Percentiles rank a stretch among this genome's conserved stretches.
Conservation (phyloP, 2,888 invertebrate genomes). For the Tenthredo mesomela region DNA sequence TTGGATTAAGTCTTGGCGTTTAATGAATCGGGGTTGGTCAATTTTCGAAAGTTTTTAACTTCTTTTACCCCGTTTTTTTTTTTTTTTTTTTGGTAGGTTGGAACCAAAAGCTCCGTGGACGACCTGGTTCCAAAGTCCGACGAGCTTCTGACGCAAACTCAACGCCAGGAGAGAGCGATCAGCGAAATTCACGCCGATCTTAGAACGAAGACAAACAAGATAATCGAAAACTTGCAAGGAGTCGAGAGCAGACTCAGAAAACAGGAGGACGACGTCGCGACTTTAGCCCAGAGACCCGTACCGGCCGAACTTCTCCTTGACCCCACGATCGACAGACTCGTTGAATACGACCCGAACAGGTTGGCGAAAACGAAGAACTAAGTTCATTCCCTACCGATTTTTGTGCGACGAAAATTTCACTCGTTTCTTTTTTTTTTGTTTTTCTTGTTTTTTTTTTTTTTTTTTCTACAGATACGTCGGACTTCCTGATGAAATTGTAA, state of each 20-base stretch:
- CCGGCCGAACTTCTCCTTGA: slow-evolving; percentile 87
- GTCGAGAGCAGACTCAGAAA: slow-evolving; percentile 91
- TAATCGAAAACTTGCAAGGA: slow-evolving; percentile 92
- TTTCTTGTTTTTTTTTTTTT: neutral
- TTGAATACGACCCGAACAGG: slow-evolving; percentile 88
- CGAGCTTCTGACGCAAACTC: slow-evolving; percentile 90
- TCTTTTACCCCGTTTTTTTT: slow-evolving; percentile 1
- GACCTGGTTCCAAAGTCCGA: slow-evolving; percentile 93
- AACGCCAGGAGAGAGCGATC: slow-evolving; percentile 92
- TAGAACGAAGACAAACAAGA: slow-evolving; percentile 90
- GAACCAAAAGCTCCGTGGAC: slow-evolving; percentile 93
- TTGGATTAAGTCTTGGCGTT: neutral
- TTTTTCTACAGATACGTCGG: slow-evolving; percentile 66
- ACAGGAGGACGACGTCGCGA: slow-evolving; percentile 91
- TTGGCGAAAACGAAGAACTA: slow-evolving; percentile 74
- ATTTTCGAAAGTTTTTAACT: neutral
- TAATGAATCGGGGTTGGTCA: neutral
- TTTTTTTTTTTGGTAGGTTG: slow-evolving; percentile 78
- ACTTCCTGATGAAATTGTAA: slow-evolving; percentile 68
- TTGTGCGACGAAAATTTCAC: neutral
- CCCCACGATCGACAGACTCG: slow-evolving; percentile 89
- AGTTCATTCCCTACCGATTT: neutral
- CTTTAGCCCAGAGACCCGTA: slow-evolving; percentile 87
- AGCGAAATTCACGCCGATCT: slow-evolving; percentile 92
- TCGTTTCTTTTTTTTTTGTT: neutral